Evolutionary conservation across 2,888 invertebrate genomes (phyloP).

Genomic region (Melikaiella ostensackeni): DNA sequence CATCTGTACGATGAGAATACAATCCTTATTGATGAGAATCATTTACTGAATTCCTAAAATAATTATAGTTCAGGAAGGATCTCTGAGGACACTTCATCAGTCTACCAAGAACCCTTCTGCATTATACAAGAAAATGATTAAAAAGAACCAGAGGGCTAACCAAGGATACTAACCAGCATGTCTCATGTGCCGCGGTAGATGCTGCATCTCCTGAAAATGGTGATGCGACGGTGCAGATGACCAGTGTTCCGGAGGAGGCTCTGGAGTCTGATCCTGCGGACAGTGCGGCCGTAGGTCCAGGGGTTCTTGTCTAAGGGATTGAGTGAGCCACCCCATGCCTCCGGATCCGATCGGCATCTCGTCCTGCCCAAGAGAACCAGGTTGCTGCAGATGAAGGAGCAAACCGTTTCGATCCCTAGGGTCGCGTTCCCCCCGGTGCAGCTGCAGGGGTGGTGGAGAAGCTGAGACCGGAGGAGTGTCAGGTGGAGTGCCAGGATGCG

Average conservation of each 20-base stretch:
- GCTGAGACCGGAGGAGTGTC: constrained; percentile 87
- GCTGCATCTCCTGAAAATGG: constrained; percentile 71
- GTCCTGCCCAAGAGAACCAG: constrained; percentile 62
- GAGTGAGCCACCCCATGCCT: constrained; percentile 89
- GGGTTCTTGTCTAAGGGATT: constrained; percentile 85
- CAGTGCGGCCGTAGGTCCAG: constrained; percentile 88
- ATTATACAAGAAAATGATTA: neutral
- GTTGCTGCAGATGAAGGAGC: constrained; percentile 72
- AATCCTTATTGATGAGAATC: too few species aligned
- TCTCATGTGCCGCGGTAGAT: constrained; percentile 68
- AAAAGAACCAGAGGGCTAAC: neutral
- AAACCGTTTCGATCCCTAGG: constrained; percentile 65
- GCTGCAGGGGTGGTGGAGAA: constrained; percentile 79
- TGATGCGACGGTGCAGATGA: constrained; percentile 66
- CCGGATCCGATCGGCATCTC: constrained; percentile 69
- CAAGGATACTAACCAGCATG: constrained; percentile 60
- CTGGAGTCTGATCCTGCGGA: constrained; percentile 78
- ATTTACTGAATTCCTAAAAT: neutral
- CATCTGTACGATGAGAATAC: too few species aligned
- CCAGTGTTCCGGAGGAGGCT: constrained; percentile 71
- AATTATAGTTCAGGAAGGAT: neutral
- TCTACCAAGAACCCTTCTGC: neutral
- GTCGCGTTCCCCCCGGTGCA: constrained; percentile 69
- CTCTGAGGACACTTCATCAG: neutral
- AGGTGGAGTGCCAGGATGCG: constrained; percentile 89